Conservation (phyloP, 2,797 vertebrate genomes). For the Cuculus canorus region DNA sequence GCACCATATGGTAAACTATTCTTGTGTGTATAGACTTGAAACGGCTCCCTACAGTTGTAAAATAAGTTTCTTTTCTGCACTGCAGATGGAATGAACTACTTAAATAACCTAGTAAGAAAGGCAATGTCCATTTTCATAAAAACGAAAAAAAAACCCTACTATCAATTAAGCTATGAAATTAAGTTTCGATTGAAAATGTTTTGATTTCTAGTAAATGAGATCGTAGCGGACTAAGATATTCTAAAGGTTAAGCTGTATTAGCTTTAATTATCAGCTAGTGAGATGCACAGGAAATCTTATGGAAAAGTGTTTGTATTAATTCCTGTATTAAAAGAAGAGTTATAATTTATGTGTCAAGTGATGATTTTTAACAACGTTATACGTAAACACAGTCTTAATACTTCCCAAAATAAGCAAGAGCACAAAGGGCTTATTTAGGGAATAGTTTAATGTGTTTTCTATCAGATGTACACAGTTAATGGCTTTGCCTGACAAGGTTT, state of each 20-base stretch:
- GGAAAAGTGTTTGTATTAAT: background rate
- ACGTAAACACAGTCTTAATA: background rate
- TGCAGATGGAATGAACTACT: background rate
- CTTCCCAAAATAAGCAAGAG: background rate
- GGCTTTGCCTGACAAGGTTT: background rate
- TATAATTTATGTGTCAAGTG: background rate
- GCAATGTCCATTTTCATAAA: background rate
- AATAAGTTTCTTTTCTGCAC: constrained; percentile 19
- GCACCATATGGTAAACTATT: constrained; percentile 52
- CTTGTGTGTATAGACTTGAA: constrained; percentile 44
- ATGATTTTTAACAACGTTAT: background rate
- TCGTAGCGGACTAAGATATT: background rate
- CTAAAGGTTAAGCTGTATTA: background rate
- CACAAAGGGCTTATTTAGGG: background rate
- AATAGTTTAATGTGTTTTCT: background rate
- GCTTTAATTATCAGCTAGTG: background rate
- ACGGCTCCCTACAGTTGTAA: constrained; percentile 34
- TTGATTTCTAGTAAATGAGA: background rate
- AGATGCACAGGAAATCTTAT: background rate
- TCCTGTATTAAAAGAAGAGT: background rate
- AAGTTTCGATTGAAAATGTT: background rate
- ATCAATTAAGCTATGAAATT: background rate
- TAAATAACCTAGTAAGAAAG: background rate
- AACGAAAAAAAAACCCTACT: background rate
- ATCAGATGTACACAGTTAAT: background rate